Percentiles rank a stretch among this genome's conserved stretches.
phyloP scores from a whole-genome alignment of 1,140 invertebrate genomes.

The Druon quercuslanigerum region DNA sequence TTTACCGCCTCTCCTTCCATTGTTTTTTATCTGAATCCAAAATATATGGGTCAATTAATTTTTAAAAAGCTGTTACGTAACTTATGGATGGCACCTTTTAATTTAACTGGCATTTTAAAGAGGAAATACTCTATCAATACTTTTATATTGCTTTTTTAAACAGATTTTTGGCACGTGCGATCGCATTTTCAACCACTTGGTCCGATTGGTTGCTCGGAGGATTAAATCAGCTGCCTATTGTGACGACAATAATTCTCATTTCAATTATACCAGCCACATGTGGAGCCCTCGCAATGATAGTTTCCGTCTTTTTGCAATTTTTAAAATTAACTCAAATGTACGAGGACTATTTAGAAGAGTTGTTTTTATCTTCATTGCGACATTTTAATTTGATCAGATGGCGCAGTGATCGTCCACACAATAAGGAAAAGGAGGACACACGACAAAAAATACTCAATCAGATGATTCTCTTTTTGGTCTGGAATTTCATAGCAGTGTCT shows the following conservation, averaged over 20 bases:
- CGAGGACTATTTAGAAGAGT: constrained; percentile 84
- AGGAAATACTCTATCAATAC: constrained; percentile 23
- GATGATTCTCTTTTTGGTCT: constrained; percentile 68
- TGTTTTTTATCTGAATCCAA: no score
- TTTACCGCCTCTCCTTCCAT: no score
- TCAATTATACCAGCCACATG: constrained; percentile 76
- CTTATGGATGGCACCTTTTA: no score
- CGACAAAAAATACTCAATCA: constrained; percentile 67
- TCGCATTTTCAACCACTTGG: constrained; percentile 74
- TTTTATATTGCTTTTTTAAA: constrained; percentile 37
- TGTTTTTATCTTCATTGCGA: constrained; percentile 65
- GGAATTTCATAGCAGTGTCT: constrained; percentile 64
- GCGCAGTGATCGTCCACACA: constrained; percentile 36
- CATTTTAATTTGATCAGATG: constrained; percentile 50
- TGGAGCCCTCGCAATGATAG: constrained; percentile 74
- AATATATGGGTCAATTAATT: no score
- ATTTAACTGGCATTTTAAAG: constrained; percentile 17
- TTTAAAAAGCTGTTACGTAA: no score
- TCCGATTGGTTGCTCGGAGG: constrained; percentile 77
- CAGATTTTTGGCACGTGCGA: constrained; percentile 75
- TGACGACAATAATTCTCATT: constrained; percentile 72
- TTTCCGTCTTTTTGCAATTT: constrained; percentile 69
- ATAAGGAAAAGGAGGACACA: constrained; percentile 42
- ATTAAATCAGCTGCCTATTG: constrained; percentile 75
- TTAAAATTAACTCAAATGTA: constrained; percentile 82